Conservation (phyloP, 2,113 vertebrate species). For the Halichoeres trimaculatus region DNA sequence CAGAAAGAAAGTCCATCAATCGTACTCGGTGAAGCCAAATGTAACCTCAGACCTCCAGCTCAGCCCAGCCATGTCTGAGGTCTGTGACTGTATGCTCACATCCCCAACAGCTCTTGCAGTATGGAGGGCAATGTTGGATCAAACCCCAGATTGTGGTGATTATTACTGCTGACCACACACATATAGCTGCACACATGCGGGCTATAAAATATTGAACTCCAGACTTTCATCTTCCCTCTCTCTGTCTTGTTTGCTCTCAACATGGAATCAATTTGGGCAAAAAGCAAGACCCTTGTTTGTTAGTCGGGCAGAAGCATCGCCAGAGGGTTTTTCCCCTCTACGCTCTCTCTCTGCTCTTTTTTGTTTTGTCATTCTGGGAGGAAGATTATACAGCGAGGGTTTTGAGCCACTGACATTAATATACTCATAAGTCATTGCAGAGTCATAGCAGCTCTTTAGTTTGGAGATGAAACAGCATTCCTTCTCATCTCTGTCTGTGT, state of each 20-base stretch:
- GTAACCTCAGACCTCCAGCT: conserved; percentile 25
- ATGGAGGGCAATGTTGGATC: conserved; percentile 51
- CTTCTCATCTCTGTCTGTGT: conserved; percentile 19
- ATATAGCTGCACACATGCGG: conserved; percentile 72
- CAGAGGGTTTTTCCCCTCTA: conserved; percentile 52
- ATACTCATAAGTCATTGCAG: conserved; percentile 52
- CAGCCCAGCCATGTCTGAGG: conserved; percentile 24
- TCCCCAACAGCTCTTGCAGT: conserved; percentile 42
- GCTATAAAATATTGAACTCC: conserved; percentile 65
- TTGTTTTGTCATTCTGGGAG: conserved; percentile 48
- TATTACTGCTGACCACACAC: conserved; percentile 73
- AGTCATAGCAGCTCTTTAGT: conserved; percentile 49
- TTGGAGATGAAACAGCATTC: conserved; percentile 48
- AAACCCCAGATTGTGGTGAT: conserved; percentile 67
- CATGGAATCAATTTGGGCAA: conserved; percentile 72
- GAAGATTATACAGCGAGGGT: conserved; percentile 53
- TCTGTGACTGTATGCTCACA: conserved; percentile 54
- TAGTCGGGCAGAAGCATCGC: conserved; percentile 61
- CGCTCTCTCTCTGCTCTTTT: conserved; percentile 36
- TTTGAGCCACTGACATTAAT: conserved; percentile 63
- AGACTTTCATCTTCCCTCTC: conserved; percentile 36
- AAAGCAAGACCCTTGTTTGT: conserved; percentile 68
- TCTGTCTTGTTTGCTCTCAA: conserved; percentile 63
- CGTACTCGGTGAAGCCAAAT: conserved; percentile 30
- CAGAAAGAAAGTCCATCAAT: conserved; percentile 43